These are phyloP conservation scores for Omphaloscelis lunosa DNA, from an alignment of 2,888 invertebrate species.

Conservation along the genomic window DNA sequence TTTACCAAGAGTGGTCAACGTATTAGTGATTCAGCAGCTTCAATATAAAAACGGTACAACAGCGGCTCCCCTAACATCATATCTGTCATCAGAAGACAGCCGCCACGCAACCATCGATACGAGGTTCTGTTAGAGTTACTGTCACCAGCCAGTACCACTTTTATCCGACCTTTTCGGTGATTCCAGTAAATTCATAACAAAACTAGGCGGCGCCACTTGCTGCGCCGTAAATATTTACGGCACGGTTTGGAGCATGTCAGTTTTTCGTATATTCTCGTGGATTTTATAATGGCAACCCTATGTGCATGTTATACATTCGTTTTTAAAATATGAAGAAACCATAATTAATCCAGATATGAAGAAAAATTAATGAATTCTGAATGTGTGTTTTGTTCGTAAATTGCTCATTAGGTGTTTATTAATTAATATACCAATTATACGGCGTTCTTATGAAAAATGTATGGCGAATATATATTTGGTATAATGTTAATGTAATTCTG, in stretches of 20 bases:
- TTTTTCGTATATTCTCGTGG: not conserved
- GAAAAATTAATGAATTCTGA: not conserved
- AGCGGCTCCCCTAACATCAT: not conserved
- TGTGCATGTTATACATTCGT: not conserved
- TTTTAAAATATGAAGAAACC: too few species aligned
- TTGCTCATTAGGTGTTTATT: conserved; percentile 23
- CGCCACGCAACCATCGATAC: not conserved
- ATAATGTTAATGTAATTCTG: conserved; percentile 35
- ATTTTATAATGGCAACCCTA: not conserved
- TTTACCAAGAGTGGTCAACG: not conserved
- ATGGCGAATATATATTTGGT: conserved; percentile 20
- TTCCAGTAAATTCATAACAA: not conserved
- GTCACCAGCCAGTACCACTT: not conserved
- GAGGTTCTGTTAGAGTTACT: not conserved
- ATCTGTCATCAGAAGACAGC: not conserved
- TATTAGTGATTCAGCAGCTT: not conserved
- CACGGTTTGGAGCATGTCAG: not conserved
- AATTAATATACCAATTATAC: conserved; percentile 24
- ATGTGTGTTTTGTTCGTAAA: not conserved
- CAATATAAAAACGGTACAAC: not conserved
- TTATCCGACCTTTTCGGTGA: not conserved
- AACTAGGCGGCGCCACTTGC: not conserved
- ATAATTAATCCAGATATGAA: too few species aligned
- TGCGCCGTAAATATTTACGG: not conserved
- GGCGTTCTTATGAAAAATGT: conserved; percentile 10